These are phyloP conservation scores for Alca torda DNA, from an alignment of 2,797 vertebrate genomes.

Conservation along the genomic window DNA sequence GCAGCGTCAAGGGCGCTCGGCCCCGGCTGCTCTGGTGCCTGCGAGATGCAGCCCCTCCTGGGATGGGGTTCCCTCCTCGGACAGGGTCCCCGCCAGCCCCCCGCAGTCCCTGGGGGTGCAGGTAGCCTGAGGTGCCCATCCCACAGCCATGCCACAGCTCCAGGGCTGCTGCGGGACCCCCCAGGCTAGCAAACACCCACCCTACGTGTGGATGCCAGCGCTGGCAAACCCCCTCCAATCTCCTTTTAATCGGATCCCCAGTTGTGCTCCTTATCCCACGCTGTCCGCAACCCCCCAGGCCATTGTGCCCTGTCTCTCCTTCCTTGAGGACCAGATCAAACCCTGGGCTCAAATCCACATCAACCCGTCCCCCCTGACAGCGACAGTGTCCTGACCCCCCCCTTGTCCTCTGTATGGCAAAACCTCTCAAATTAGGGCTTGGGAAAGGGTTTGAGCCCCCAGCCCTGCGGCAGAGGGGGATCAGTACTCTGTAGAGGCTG, in stretches of 20 bases:
- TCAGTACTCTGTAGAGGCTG: background rate
- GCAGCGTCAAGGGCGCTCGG: fast-evolving
- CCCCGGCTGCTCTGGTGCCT: fast-evolving
- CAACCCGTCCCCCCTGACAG: background rate
- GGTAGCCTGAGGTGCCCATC: fast-evolving
- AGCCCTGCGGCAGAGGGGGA: background rate
- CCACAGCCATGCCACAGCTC: background rate
- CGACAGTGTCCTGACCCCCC: background rate
- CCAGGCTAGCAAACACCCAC: background rate
- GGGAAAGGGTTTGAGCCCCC: background rate
- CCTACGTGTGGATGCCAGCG: fast-evolving
- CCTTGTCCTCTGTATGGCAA: background rate
- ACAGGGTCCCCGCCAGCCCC: fast-evolving
- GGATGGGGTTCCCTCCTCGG: background rate
- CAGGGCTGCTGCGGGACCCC: background rate
- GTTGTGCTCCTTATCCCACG: background rate
- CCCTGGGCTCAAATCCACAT: background rate
- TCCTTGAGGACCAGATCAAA: background rate
- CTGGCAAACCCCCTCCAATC: background rate
- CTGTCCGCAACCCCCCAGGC: background rate
- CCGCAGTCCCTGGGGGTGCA: fast-evolving
- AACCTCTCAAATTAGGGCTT: background rate
- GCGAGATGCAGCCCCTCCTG: background rate
- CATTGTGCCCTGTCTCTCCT: fast-evolving
- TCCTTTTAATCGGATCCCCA: background rate